These are phyloP conservation scores for Heliopora coerulea DNA, from an alignment of 92 coral and sea anemone species.

Conservation along the genomic window DNA sequence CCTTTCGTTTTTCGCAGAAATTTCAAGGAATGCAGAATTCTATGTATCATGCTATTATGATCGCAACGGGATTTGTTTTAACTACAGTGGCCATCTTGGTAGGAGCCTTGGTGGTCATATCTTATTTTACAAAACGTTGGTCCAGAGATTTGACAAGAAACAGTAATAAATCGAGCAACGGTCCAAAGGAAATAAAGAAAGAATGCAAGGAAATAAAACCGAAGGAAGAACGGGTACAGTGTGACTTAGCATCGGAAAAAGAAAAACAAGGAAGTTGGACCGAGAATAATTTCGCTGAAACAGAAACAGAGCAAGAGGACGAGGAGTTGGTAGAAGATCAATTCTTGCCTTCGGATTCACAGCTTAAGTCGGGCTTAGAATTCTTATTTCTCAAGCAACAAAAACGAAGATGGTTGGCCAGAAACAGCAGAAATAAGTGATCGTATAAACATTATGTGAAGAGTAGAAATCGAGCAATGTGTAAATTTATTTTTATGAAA, in stretches of 20 bases:
- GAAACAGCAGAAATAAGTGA: conserved; percentile 53
- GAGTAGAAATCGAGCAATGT: too few relatives aligned
- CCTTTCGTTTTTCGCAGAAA: conserved; percentile 10
- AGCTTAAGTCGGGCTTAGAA: conserved; percentile 91
- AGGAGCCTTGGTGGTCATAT: conserved; percentile 72
- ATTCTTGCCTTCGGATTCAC: conserved; percentile 92
- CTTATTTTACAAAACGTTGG: conserved; percentile 48
- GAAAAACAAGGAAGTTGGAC: conserved; percentile 40
- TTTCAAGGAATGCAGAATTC: conserved; percentile 14
- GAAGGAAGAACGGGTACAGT: conserved; percentile 28
- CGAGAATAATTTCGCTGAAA: conserved; percentile 48
- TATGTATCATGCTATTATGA: conserved; percentile 32
- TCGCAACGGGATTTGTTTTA: conserved; percentile 62
- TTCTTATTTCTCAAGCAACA: conserved; percentile 95
- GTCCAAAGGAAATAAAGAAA: not conserved
- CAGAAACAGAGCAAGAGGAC: conserved; percentile 79
- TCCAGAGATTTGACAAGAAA: conserved; percentile 11
- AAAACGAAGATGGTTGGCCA: conserved; percentile 90
- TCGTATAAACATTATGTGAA: not conserved
- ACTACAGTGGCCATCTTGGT: conserved; percentile 81
- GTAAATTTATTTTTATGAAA: too few relatives aligned
- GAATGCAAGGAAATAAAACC: too few relatives aligned
- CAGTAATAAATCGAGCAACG: not conserved
- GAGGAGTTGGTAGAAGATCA: conserved; percentile 95
- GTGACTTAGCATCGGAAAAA: conserved; percentile 64